Evolutionary conservation across 2,797 vertebrate genomes (phyloP).

Genomic region (Limosa lapponica): DNA sequence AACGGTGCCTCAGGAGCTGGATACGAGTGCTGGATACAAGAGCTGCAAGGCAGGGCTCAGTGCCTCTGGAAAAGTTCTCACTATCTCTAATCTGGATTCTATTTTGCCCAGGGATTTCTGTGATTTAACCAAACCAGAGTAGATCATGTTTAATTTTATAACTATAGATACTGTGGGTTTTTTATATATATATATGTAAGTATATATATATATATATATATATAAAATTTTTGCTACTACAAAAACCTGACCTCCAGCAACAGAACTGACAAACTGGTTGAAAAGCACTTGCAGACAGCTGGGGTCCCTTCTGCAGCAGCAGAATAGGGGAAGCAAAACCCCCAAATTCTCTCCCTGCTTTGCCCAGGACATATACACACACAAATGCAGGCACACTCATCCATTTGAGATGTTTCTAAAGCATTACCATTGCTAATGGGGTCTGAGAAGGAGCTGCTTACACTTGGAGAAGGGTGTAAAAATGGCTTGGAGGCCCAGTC

Average conservation of each 20-base stretch:
- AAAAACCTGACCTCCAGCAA: background rate
- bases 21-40: too few species aligned
- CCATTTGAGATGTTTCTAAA: background rate
- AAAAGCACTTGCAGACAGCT: background rate
- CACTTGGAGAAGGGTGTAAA: background rate
- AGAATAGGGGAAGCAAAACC: background rate
- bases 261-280: background rate
- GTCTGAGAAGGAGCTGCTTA: background rate
- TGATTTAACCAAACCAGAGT: background rate
- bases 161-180: background rate
- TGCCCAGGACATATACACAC: background rate
- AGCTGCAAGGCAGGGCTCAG: background rate
- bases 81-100: background rate
- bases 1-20: background rate
- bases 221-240: background rate
- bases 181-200: background rate
- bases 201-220: background rate
- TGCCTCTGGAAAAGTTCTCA: background rate
- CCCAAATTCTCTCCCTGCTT: background rate
- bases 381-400: fast-evolving
- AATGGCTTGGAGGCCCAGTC: background rate
- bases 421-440: background rate
- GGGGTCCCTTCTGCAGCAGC: background rate
- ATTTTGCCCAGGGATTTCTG: background rate
- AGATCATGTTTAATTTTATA: background rate